A percentile compares a stretch with the other conserved stretches of the same genome.
Conservation (phyloP, 1,140 invertebrate species). For the Bombus vancouverensis region DNA sequence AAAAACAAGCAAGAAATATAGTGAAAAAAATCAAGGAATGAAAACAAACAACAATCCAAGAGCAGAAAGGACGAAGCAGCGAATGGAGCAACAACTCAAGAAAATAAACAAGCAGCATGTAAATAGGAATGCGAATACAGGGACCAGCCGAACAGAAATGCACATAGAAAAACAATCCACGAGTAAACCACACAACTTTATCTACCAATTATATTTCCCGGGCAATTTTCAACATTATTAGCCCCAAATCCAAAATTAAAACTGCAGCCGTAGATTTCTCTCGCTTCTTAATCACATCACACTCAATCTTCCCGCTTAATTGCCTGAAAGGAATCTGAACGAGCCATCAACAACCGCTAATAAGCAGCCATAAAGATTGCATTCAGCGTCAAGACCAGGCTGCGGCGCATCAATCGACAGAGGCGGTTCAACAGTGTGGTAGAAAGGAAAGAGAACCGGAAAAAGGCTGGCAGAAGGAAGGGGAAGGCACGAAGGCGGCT, state of each 20-base stretch:
- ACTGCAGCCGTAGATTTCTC: background rate
- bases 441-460: background rate
- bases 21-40: no score
- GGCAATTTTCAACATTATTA: background rate
- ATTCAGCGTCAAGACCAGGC: background rate
- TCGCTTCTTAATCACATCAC: background rate
- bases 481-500: slow-evolving; percentile 7
- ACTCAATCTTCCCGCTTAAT: background rate
- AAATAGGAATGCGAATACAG: no score
- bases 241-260: background rate
- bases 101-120: no score
- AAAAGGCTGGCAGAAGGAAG: background rate
- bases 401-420: slow-evolving; percentile 1
- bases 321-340: background rate
- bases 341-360: background rate
- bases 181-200: no score
- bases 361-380: background rate
- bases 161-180: no score
- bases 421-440: background rate
- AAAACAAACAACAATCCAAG: no score
- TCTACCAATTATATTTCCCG: background rate
- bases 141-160: no score
- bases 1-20: no score
- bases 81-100: no score
- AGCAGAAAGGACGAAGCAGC: no score